Evolutionary conservation across 2,797 vertebrate species (phyloP).

Genomic region (Urosaurus nigricauda): DNA sequence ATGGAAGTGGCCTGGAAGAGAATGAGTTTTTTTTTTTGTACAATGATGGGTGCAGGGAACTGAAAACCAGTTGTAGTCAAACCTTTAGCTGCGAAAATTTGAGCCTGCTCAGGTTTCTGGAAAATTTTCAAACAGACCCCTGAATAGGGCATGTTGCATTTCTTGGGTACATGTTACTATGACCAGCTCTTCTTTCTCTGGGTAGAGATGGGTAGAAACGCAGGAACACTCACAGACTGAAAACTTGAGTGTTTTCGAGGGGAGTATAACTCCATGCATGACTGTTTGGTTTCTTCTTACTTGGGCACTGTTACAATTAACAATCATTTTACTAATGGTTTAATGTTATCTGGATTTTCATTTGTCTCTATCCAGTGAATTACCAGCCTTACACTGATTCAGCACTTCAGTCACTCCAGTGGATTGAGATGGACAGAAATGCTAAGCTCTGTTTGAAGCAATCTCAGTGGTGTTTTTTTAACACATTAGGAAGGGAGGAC

Average conservation of each 20-base stretch:
- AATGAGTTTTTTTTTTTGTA: no score
- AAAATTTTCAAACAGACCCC: background rate
- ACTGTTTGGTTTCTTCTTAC: background rate
- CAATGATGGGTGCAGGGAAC: background rate
- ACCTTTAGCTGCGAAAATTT: background rate
- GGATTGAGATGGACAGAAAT: background rate
- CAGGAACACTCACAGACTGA: background rate
- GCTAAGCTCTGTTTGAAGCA: background rate
- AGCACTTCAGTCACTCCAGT: no score
- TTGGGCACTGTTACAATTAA: background rate
- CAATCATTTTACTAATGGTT: background rate
- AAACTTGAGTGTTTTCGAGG: background rate
- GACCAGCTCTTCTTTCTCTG: background rate
- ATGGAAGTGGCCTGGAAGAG: no score
- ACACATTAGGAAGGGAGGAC: no score
- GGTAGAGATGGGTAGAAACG: background rate
- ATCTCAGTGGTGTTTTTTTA: no score
- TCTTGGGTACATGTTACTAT: background rate
- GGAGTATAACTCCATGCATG: no score
- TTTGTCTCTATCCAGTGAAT: background rate
- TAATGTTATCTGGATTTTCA: background rate
- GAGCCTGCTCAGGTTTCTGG: background rate
- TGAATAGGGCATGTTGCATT: background rate
- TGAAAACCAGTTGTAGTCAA: background rate
- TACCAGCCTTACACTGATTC: background rate